Evolutionary conservation across 2,113 vertebrate species (phyloP).

Genomic region (Synchiropus splendidus): DNA sequence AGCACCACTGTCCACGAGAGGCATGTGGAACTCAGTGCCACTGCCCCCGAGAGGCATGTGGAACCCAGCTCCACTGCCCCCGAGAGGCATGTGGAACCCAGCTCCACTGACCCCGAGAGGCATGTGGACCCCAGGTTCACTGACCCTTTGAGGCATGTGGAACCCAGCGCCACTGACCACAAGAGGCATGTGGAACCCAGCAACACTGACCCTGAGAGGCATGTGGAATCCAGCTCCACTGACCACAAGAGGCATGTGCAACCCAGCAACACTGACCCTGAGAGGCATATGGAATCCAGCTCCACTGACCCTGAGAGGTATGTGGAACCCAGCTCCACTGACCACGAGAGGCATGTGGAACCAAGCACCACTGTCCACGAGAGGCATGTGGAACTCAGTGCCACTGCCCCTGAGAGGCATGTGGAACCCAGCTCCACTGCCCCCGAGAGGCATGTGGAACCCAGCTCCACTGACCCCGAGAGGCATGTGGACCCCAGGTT

Average conservation of each 20-base stretch:
- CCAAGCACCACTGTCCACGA: conserved; percentile 42
- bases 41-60: conserved; percentile 12
- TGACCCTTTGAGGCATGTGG: no score
- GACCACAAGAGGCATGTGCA: conserved; percentile 44
- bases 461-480: no score
- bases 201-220: no score
- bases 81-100: no score
- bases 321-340: no score
- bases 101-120: no score
- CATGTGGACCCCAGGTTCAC: not conserved
- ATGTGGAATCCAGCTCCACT: conserved; percentile 12
- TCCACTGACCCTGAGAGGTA: conserved; percentile 42
- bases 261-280: no score
- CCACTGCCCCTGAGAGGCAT: no score
- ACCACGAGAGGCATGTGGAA: conserved; percentile 7
- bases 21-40: no score
- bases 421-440: conserved; percentile 20
- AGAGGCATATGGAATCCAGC: conserved; percentile 4
- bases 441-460: no score
- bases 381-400: no score
- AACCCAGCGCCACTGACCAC: conserved; percentile 42
- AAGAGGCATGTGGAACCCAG: no score
- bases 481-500: conserved; percentile 2
- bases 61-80: conserved; percentile 33
- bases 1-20: conserved; percentile 42